These are phyloP conservation scores for Alentia gelatinosa DNA, from an alignment of 2,888 invertebrate species.

Conservation along the genomic window DNA sequence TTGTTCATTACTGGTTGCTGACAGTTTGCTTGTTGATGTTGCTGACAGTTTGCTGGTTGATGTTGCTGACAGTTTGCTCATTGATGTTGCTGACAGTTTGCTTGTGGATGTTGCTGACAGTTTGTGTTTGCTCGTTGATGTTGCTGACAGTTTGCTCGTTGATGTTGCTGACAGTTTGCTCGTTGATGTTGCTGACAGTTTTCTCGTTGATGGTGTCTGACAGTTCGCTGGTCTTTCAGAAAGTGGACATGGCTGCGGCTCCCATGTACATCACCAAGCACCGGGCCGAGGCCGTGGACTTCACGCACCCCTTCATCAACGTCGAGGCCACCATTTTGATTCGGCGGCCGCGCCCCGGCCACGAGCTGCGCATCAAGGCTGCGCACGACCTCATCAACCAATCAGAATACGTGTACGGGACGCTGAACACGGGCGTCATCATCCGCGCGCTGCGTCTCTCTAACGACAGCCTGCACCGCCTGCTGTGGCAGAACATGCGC, in stretches of 20 bases:
- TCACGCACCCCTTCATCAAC: constrained; percentile 53
- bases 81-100: too few relatives aligned
- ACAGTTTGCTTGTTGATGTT: too few relatives aligned
- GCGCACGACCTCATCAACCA: constrained; percentile 54
- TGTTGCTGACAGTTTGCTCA: too few relatives aligned
- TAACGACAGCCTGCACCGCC: constrained; percentile 57
- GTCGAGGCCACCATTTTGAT: constrained; percentile 58
- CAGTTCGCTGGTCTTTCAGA: constrained; percentile 30
- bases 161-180: too few relatives aligned
- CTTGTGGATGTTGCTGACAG: too few relatives aligned
- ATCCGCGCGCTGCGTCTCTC: constrained; percentile 58
- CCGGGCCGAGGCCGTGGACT: constrained; percentile 55
- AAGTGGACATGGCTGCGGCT: constrained; percentile 56
- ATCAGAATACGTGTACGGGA: constrained; percentile 58
- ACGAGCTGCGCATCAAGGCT: constrained; percentile 10
- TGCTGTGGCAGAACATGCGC: constrained; percentile 60
- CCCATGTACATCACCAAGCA: constrained; percentile 57
- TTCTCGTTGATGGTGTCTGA: too few relatives aligned
- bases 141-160: too few relatives aligned
- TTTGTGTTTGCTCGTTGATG: too few relatives aligned
- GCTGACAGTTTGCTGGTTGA: too few relatives aligned
- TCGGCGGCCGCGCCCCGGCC: constrained; percentile 13
- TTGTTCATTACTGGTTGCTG: too few relatives aligned
- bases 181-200: too few relatives aligned
- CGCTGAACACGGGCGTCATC: constrained; percentile 63